Conservation (phyloP, 2,797 vertebrate species). For the Cygnus olor region DNA sequence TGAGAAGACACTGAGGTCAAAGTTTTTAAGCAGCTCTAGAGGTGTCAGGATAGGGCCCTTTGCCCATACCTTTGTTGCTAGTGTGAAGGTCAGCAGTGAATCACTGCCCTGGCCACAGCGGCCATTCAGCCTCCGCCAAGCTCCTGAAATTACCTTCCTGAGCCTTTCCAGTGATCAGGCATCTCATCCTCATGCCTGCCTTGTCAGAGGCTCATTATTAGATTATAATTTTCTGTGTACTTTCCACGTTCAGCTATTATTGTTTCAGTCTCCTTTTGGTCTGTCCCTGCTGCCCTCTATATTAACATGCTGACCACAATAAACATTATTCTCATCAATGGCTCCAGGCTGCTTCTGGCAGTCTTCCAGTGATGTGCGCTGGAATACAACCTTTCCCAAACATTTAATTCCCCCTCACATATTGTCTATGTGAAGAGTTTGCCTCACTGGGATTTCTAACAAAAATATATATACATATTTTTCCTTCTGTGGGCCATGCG, state of each 20-base stretch:
- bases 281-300: constrained; percentile 31
- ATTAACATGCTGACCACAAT: constrained; percentile 34
- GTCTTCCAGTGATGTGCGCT: neutral
- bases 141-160: constrained; percentile 20
- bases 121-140: neutral
- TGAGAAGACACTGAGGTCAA: neutral
- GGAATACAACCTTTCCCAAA: constrained; percentile 15
- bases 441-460: neutral
- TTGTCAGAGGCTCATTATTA: constrained; percentile 32
- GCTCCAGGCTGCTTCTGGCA: constrained; percentile 47
- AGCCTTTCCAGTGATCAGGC: neutral
- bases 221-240: constrained; percentile 12
- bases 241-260: neutral
- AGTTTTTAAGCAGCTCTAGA: neutral
- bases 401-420: constrained; percentile 9
- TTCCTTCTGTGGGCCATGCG: neutral
- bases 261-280: constrained; percentile 30
- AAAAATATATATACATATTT: neutral
- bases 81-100: neutral
- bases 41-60: neutral
- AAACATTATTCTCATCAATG: constrained; percentile 30
- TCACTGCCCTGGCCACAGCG: neutral
- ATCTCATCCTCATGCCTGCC: neutral
- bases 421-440: neutral
- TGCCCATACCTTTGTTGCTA: neutral